Conservation (phyloP, 1,140 invertebrate species). For the Pristionchus pacificus region DNA sequence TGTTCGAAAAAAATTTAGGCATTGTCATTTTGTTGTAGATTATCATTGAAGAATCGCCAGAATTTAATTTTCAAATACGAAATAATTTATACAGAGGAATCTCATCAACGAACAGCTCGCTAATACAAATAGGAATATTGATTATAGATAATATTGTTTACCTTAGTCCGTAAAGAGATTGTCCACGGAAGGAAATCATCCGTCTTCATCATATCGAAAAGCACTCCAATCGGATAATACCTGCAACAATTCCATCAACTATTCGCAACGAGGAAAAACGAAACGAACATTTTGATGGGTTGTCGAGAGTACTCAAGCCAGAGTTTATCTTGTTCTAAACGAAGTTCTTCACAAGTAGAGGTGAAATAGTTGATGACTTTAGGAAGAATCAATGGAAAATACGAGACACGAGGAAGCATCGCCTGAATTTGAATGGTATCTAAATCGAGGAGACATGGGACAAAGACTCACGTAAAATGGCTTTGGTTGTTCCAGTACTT, state of each 20-base stretch:
- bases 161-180: slow-evolving; percentile 11
- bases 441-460: neutral
- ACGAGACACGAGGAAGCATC: neutral
- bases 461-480: neutral
- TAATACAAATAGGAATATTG: no score
- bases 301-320: slow-evolving; percentile 13
- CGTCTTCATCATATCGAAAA: slow-evolving; percentile 13
- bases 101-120: no score
- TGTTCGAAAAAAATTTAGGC: no score
- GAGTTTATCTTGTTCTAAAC: neutral
- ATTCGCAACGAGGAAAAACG: neutral
- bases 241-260: neutral
- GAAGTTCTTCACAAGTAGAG: neutral
- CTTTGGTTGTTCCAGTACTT: neutral
- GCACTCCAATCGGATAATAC: slow-evolving; percentile 15
- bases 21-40: no score
- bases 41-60: no score
- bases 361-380: neutral
- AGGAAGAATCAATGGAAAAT: slow-evolving; percentile 5
- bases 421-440: neutral
- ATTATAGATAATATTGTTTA: no score
- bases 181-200: slow-evolving; percentile 15
- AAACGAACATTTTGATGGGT: slow-evolving; percentile 1
- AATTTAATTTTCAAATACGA: no score
- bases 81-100: no score